These are phyloP conservation scores for Drosophila lini DNA, from an alignment of 1,140 invertebrate genomes.

Conservation along the genomic window DNA sequence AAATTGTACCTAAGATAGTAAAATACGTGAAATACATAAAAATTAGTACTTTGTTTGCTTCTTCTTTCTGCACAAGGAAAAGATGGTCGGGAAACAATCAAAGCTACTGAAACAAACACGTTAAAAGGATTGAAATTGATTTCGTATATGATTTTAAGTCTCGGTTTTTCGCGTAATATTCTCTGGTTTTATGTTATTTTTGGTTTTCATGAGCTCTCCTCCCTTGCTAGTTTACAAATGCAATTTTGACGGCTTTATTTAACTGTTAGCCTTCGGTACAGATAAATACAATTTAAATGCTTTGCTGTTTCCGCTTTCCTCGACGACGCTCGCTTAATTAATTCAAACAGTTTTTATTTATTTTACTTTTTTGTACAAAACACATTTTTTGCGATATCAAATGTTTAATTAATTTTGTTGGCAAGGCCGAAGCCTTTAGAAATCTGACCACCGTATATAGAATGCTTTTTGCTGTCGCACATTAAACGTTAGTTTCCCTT, in stretches of 20 bases:
- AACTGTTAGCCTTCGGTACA: conserved; percentile 63
- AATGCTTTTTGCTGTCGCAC: conserved; percentile 25
- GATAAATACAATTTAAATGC: conserved; percentile 79
- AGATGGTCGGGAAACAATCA: conserved; percentile 34
- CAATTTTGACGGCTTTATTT: conserved; percentile 73
- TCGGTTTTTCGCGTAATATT: conserved; percentile 21
- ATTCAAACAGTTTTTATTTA: conserved; percentile 51
- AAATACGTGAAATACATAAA: conserved; percentile 48
- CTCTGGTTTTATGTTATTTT: conserved; percentile 20
- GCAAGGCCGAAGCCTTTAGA: conserved; percentile 38
- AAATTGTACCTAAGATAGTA: conserved; percentile 64
- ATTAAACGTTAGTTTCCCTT: conserved; percentile 54
- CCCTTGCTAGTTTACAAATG: conserved; percentile 73
- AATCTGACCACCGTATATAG: conserved; percentile 52
- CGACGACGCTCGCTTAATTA: conserved; percentile 52
- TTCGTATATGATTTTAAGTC: conserved; percentile 20
- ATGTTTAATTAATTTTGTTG: conserved; percentile 61
- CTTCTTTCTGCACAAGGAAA: conserved; percentile 41
- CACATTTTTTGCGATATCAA: conserved; percentile 45
- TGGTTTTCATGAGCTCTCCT: conserved; percentile 29
- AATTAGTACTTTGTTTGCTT: conserved; percentile 42
- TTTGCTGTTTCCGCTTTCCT: conserved; percentile 55
- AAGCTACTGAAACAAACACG: conserved; percentile 39
- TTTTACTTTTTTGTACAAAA: conserved; percentile 53
- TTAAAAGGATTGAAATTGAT: conserved; percentile 24